These are phyloP conservation scores for Antigone vipio DNA, from an alignment of 2,113 vertebrate genomes.

Conservation along the genomic window DNA sequence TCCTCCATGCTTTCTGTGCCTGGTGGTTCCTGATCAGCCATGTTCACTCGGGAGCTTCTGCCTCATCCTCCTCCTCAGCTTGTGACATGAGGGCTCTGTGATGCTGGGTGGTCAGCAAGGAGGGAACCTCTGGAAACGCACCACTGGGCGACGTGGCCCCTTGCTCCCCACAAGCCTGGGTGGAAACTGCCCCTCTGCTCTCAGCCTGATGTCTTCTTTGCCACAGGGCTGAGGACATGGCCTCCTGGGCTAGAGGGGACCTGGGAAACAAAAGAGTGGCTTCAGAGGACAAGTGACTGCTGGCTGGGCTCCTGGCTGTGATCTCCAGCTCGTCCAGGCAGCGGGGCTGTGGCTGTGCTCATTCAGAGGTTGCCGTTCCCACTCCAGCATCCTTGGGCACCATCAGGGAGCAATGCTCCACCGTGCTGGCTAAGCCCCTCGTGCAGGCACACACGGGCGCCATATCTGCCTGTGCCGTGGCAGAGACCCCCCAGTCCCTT, in stretches of 20 bases:
- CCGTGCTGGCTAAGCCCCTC: neutral
- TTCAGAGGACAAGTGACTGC: neutral
- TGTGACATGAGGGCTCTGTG: neutral
- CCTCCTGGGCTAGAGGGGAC: neutral
- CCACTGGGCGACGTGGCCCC: accelerated
- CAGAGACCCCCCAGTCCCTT: neutral
- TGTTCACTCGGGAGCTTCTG: neutral
- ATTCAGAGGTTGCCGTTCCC: neutral
- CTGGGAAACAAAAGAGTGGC: neutral
- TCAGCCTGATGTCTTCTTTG: neutral
- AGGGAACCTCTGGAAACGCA: neutral
- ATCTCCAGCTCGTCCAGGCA: neutral
- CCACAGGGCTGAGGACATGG: neutral
- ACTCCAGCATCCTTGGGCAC: neutral
- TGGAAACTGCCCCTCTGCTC: neutral
- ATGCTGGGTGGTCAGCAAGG: neutral
- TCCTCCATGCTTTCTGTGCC: neutral
- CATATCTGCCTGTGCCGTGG: accelerated
- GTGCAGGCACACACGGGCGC: accelerated
- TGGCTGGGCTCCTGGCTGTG: neutral
- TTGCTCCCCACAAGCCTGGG: neutral
- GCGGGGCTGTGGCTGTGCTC: neutral
- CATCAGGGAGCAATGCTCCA: accelerated
- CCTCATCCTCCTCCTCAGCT: neutral
- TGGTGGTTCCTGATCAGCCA: accelerated